A percentile compares a stretch with the other conserved stretches of the same genome.
These are phyloP conservation scores for Autographa pulchrina DNA, from an alignment of 2,888 invertebrate genomes.

Conservation along the genomic window DNA sequence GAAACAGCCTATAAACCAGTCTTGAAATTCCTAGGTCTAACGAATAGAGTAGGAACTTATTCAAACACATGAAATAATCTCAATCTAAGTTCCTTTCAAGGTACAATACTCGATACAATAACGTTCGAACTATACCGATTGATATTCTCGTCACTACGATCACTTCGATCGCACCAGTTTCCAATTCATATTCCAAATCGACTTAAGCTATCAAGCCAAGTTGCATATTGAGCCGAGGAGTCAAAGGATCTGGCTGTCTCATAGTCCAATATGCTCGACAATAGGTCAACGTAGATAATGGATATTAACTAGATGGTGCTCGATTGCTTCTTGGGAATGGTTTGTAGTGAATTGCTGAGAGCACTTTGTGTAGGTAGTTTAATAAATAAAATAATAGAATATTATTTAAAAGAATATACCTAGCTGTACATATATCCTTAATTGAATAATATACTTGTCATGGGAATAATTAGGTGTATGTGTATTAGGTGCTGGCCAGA, in stretches of 20 bases:
- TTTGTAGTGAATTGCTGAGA: too few relatives aligned
- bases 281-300: conserved; percentile 41
- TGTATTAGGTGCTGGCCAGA: too few relatives aligned
- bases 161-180: conserved; percentile 45
- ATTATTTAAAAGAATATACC: too few relatives aligned
- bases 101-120: conserved; percentile 20
- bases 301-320: conserved; percentile 24
- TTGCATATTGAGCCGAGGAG: conserved; percentile 52
- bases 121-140: conserved; percentile 25
- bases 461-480: too few relatives aligned
- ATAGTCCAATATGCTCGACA: conserved; percentile 51
- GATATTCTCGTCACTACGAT: conserved; percentile 37
- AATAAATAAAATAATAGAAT: too few relatives aligned
- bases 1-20: not conserved
- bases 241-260: conserved; percentile 61
- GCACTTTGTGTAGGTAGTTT: too few relatives aligned
- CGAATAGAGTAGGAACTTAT: not conserved
- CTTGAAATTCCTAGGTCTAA: not conserved
- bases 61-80: conserved; percentile 12
- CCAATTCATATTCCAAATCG: conserved; percentile 65
- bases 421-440: too few relatives aligned
- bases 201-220: conserved; percentile 58
- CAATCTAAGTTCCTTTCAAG: not conserved
- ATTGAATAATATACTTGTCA: too few relatives aligned
- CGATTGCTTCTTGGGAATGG: too few relatives aligned